Evolutionary conservation across 2,888 invertebrate species (phyloP), one percentile per base, ranked within the genome.

Genomic region (Spisula solida): DNA sequence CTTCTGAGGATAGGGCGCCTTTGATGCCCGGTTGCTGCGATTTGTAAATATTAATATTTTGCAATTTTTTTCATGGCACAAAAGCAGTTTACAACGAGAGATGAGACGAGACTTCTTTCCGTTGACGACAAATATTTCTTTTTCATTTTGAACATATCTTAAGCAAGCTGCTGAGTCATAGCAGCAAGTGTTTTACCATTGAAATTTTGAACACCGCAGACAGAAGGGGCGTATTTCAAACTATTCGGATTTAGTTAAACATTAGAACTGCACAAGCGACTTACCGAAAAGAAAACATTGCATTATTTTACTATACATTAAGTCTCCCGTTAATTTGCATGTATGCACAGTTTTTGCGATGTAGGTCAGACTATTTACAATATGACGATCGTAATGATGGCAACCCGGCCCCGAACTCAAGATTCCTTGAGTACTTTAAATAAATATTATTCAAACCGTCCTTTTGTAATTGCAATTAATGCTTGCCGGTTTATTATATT

Each of bases 391-490:
- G 81, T 81, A 34, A 16, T 34, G 29, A 16, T 75, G 18, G 75
- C 75, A 75, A 75, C 75, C 55, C n/a, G 66, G 48, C 34, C 86
- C 10, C 29, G 82, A 51, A 1, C 25, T 85, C 82, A 83, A 90
- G 86, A 82, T 83, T 34, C 41, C 85, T n/a, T 18, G 82, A 82
- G 79, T 48, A 78, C 29, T 51, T 29, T 80, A 88, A 66, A 87
- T 90, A 90, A 90, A 92, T 88, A 87, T 92, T 92, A 90, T 89
- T 92, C 87, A 80, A 85, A 60, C 90, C 80, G 48, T 75, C 56
- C 81, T 85, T 56, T 79, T 78, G 86, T 92, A 92, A 90, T 92
- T 92, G 89, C 92, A 92, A 92, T 92, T 90, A 89, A 89, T 82
- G 80, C 82, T 41, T 70, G 60, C 47, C 78, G 82, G 89, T 92